Base-by-base conservation (phyloP, 1,140 invertebrate species). In the Diplogasteroides magnus region DNA sequence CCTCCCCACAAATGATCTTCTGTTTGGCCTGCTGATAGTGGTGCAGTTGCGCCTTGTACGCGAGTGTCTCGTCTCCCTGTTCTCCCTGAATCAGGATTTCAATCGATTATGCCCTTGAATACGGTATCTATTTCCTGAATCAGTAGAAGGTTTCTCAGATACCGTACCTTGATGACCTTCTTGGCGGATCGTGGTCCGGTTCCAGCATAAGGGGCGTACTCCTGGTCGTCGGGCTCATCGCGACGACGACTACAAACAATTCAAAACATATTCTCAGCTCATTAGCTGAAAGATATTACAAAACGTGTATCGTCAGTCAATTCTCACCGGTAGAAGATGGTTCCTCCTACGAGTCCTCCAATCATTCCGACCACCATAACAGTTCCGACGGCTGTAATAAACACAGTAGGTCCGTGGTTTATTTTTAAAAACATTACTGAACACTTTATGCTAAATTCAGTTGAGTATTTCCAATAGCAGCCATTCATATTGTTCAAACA, bases 21-120 rank as follows among this genome's bases (percentile, higher is more conserved):
- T 80, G 79, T 31, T 81, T 79, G 26, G 73, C 75, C 64, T 80
- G 78, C 64, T 80, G 78, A 64, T 80, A 80, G 67, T 80, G 78
- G 60, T 80, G 79, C 19, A 80, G 77, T 71, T 80, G 78, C 25
- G 78, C 78, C 62, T 81, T 82, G 71, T 81, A 80, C 25, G 78
- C 78, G 60, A 80, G 66, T 14, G 72, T 74, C 59, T 81, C 78
- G 64, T 80, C 78, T 61, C 78, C 78, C 61, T 72, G 60, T 60
- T 72, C 65, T 60, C 69, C 69, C 69, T 71, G 57, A 60, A 67
- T 58, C n/a, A 0, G 19, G 6, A 2, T 32, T 64, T 37, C 0
- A 19, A 61, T 56, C 28, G 57, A 29, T 27, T 65, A 65, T 56
- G 55, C 57, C 63, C 23, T 37, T 65, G 55, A 65, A 65, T 65